phyloP scores from a whole-genome alignment of 2,113 vertebrate genomes.

The Mionectes macconnelli region DNA sequence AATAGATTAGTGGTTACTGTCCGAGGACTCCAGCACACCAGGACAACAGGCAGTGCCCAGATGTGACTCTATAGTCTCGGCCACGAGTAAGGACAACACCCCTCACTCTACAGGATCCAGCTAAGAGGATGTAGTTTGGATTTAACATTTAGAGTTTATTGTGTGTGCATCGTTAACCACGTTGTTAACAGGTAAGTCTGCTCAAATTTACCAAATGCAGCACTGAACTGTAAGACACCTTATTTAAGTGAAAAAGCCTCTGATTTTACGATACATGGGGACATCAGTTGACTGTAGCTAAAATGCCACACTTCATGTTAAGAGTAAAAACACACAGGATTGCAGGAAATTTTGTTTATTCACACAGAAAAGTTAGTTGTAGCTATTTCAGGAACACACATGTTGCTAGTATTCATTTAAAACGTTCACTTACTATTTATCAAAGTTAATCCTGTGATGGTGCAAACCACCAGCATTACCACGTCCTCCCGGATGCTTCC shows the following conservation, averaged over 20 bases:
- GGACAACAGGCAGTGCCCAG: conserved; percentile 27
- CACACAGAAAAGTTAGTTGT: background rate
- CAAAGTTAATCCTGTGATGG: conserved; percentile 94
- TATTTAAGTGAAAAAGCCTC: background rate
- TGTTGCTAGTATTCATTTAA: background rate
- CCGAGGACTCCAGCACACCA: conserved; percentile 72
- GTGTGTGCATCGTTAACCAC: fast-evolving
- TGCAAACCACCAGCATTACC: conserved; percentile 94
- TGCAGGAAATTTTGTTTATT: background rate
- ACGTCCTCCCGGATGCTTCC: conserved; percentile 91
- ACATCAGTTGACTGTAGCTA: fast-evolving
- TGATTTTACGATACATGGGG: background rate
- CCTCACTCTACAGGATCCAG: fast-evolving
- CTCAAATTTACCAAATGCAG: background rate
- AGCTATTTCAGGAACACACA: background rate
- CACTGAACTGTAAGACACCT: fast-evolving
- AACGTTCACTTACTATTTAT: conserved; percentile 86
- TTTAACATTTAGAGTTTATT: fast-evolving
- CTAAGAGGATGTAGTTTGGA: fast-evolving
- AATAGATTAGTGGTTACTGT: conserved; percentile 66
- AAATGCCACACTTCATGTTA: background rate
- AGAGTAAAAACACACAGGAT: fast-evolving
- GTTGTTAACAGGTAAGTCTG: fast-evolving
- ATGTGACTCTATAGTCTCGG: conserved; percentile 73
- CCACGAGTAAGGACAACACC: background rate